Conservation (phyloP, 2,888 invertebrate genomes). For the Augochlorella aurata region DNA sequence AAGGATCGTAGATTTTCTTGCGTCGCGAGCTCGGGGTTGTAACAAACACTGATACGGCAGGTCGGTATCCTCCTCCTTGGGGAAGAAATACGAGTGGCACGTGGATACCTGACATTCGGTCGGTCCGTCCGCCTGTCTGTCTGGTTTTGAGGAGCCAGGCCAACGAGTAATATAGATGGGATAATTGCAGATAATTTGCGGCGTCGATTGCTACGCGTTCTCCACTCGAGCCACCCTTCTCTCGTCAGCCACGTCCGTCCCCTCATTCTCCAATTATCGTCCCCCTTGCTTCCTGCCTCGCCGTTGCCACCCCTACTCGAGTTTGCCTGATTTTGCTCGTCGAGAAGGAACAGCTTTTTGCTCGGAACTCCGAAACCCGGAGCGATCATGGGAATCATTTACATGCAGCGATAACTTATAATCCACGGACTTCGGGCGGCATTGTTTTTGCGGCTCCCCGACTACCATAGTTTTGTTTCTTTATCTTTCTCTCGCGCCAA, state of each 20-base stretch:
- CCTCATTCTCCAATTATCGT: conserved; percentile 62
- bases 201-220: conserved; percentile 70
- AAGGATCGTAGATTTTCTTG: conserved; percentile 12
- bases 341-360: conserved; percentile 57
- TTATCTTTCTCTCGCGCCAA: conserved; percentile 26
- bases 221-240: conserved; percentile 62
- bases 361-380: conserved; percentile 35
- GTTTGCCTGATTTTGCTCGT: conserved; percentile 61
- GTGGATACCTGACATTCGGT: conserved; percentile 60
- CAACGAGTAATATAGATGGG: conserved; percentile 67
- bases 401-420: conserved; percentile 51
- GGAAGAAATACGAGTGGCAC: conserved; percentile 37
- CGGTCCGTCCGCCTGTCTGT: conserved; percentile 45
- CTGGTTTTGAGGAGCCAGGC: conserved; percentile 56
- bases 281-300: conserved; percentile 59
- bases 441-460: conserved; percentile 36
- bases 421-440: conserved; percentile 38
- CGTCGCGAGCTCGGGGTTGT: background rate
- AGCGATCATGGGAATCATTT: conserved; percentile 57
- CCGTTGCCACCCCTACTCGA: conserved; percentile 48
- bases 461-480: conserved; percentile 26
- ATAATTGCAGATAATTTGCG: conserved; percentile 72
- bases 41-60: background rate
- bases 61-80: conserved; percentile 24
- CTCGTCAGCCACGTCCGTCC: conserved; percentile 55